phyloP scores from a whole-genome alignment of 1,140 invertebrate species.

The Stenopsyche tienmushanensis region DNA sequence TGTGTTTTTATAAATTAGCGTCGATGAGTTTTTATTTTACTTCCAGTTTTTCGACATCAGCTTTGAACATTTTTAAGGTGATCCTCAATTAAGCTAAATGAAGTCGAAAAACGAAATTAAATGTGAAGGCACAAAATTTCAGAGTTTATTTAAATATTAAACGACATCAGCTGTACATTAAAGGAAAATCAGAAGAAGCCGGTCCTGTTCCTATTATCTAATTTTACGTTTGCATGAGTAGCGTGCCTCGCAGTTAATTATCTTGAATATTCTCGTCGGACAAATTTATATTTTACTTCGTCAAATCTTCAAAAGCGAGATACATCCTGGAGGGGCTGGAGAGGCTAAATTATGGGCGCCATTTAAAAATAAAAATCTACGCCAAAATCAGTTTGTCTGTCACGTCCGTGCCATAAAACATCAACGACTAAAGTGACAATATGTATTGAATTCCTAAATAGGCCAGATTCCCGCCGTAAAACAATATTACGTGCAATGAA shows the following conservation, averaged over 20 bases:
- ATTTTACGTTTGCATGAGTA: background rate
- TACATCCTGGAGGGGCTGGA: no score
- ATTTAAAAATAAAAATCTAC: background rate
- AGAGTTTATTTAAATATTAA: background rate
- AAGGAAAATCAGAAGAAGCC: background rate
- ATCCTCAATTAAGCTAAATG: no score
- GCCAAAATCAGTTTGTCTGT: constrained; percentile 15
- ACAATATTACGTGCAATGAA: constrained; percentile 12
- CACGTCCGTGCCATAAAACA: constrained; percentile 28
- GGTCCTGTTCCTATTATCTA: background rate
- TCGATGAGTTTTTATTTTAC: no score
- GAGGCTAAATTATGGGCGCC: background rate
- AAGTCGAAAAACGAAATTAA: background rate
- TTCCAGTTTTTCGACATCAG: no score
- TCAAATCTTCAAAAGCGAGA: no score
- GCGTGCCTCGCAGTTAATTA: background rate
- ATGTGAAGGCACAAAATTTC: background rate
- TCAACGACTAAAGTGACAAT: constrained; percentile 29
- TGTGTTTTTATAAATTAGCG: no score
- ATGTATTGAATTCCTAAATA: constrained; percentile 23
- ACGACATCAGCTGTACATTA: background rate
- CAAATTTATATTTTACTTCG: background rate
- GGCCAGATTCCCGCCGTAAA: constrained; percentile 1
- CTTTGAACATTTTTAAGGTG: no score
- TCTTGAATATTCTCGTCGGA: background rate